These are phyloP conservation scores for Gambusia affinis DNA, from an alignment of 2,113 vertebrate genomes.

Conservation along the genomic window DNA sequence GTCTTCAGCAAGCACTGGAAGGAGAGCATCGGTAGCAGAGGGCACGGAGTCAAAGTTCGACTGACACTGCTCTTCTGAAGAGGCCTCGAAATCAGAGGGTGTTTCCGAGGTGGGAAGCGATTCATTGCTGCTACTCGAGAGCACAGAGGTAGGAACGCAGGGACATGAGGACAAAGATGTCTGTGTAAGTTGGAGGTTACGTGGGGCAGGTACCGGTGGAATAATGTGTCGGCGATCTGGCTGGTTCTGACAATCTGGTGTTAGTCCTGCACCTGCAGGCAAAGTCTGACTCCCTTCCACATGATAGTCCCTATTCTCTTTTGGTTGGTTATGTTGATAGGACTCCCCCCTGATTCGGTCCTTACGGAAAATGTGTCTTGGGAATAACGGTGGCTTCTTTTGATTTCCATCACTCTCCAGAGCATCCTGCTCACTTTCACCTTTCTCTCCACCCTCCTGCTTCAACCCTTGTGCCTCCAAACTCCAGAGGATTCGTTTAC, in stretches of 20 bases:
- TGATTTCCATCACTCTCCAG: not conserved
- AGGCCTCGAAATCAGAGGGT: constrained; percentile 56
- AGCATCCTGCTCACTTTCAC: constrained; percentile 7
- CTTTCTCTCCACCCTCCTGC: constrained; percentile 17
- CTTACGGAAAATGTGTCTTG: constrained; percentile 64
- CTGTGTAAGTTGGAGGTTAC: constrained; percentile 45
- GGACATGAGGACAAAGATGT: not conserved
- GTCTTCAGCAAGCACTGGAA: constrained; percentile 8
- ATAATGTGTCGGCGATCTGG: not conserved
- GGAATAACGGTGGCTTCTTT: constrained; percentile 52
- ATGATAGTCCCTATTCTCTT: not conserved
- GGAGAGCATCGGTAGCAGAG: constrained; percentile 9
- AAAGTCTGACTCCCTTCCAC: constrained; percentile 45
- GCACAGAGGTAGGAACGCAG: not conserved
- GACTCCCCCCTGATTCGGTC: constrained; percentile 43
- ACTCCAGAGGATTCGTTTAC: constrained; percentile 89
- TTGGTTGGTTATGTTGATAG: constrained; percentile 21
- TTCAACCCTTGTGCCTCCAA: constrained; percentile 73
- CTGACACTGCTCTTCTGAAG: constrained; percentile 40
- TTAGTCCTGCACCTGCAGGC: constrained; percentile 47
- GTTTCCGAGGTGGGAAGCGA: constrained; percentile 54
- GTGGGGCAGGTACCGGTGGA: constrained; percentile 32
- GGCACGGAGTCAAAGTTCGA: not conserved
- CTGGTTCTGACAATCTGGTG: not conserved
- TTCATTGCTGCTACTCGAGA: constrained; percentile 54